Conservation (phyloP, 1,140 invertebrate genomes). For the Lordiphosa mommai region DNA sequence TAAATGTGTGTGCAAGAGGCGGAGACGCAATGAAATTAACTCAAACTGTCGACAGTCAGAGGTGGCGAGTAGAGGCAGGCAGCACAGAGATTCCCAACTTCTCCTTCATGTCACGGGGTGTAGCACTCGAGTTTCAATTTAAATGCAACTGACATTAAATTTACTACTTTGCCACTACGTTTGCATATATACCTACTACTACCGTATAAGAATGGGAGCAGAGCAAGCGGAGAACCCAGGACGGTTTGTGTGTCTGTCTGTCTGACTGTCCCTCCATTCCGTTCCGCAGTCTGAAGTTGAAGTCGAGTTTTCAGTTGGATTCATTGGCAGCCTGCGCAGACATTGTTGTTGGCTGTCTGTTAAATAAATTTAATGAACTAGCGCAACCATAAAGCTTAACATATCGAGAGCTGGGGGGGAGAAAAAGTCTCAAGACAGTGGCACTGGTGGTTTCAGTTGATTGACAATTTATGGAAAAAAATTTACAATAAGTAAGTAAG, state of each 20-base stretch:
- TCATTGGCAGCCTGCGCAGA: conserved; percentile 42
- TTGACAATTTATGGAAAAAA: too few species aligned
- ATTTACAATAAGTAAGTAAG: too few species aligned
- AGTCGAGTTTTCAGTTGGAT: conserved; percentile 10
- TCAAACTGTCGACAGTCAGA: conserved; percentile 65
- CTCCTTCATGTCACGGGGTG: conserved; percentile 6
- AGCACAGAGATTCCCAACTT: conserved; percentile 2
- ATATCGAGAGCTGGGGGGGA: conserved; percentile 43
- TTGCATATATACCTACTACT: conserved; percentile 28
- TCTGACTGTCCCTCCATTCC: conserved; percentile 2
- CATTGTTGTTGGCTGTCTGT: conserved; percentile 67
- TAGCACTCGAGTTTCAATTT: conserved; percentile 65
- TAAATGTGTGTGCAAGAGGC: conserved; percentile 33
- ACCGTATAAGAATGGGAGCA: conserved; percentile 16
- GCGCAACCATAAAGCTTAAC: conserved; percentile 72
- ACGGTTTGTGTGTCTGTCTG: neutral
- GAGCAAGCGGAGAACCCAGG: neutral
- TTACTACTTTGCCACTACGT: conserved; percentile 70
- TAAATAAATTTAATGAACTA: conserved; percentile 75
- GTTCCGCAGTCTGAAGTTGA: conserved; percentile 35
- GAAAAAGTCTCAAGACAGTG: conserved; percentile 17
- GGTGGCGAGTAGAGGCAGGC: conserved; percentile 1
- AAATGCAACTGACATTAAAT: conserved; percentile 78
- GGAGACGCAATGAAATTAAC: conserved; percentile 56
- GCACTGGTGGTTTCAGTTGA: too few species aligned